phyloP scores from a whole-genome alignment of 2,113 vertebrate genomes.

The Hiodon tergisus region DNA sequence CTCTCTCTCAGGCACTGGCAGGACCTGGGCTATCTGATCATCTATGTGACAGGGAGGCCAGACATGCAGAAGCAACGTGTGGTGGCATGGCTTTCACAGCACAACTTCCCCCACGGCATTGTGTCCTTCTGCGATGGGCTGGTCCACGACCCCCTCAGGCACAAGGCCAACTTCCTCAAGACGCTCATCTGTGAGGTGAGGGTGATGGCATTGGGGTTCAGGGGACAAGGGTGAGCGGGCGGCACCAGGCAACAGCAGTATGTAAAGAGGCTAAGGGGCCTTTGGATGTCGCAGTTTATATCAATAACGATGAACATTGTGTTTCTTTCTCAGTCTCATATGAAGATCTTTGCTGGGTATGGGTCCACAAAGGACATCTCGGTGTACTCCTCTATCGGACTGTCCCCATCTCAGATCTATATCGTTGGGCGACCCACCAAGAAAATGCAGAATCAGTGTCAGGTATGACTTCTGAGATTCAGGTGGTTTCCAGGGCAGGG shows the following conservation, averaged over 20 bases:
- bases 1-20: conserved; percentile 84
- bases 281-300: neutral
- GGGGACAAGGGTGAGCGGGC: neutral
- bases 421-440: conserved; percentile 92
- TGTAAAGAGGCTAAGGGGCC: neutral
- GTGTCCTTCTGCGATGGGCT: conserved; percentile 96
- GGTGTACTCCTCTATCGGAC: conserved; percentile 83
- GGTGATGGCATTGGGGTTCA: neutral
- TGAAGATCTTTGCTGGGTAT: conserved; percentile 88
- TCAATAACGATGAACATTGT: neutral
- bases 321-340: conserved; percentile 69
- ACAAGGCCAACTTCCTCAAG: conserved; percentile 96
- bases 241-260: neutral
- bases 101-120: conserved; percentile 97
- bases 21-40: conserved; percentile 96
- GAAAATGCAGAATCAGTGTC: conserved; percentile 92
- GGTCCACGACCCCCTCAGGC: conserved; percentile 91
- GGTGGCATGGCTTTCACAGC: conserved; percentile 96
- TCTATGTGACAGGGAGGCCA: conserved; percentile 92
- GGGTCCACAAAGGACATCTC: conserved; percentile 97
- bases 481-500: no score
- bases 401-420: conserved; percentile 89
- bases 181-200: conserved; percentile 78
- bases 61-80: conserved; percentile 99
- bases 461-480: conserved; percentile 61